phyloP scores from a whole-genome alignment of 1,140 invertebrate species.

The Brachionus sp. region DNA sequence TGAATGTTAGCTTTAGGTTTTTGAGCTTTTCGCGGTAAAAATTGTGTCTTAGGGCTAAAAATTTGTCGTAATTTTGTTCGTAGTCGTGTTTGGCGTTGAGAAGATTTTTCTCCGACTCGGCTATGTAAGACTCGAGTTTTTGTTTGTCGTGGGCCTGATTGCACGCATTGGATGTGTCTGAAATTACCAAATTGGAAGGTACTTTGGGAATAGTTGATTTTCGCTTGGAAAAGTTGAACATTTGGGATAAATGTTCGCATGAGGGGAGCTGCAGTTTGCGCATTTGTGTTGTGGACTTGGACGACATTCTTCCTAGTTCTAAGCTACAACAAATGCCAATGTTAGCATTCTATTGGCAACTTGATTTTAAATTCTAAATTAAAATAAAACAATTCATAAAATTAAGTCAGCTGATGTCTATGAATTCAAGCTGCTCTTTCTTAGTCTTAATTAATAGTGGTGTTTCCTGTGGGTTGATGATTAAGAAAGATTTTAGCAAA shows the following conservation, averaged over 20 bases:
- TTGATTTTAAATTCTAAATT: constrained; percentile 1
- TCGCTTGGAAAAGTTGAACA: neutral
- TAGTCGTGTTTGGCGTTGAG: constrained; percentile 19
- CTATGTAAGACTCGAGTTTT: neutral
- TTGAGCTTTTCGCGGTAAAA: constrained; percentile 14
- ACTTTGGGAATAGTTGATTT: constrained; percentile 38
- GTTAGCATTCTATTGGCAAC: neutral
- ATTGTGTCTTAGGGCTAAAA: neutral
- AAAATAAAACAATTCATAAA: neutral
- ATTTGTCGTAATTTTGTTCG: neutral
- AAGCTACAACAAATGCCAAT: neutral
- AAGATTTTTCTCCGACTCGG: neutral
- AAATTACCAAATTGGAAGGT: constrained; percentile 6
- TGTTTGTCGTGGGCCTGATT: neutral
- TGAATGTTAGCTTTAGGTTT: neutral
- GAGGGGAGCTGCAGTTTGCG: neutral
- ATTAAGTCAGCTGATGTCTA: neutral
- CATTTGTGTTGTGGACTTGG: neutral
- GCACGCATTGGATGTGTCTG: neutral
- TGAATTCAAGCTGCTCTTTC: neutral
- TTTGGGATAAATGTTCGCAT: neutral
- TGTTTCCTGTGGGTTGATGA: neutral
- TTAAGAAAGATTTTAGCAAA: neutral
- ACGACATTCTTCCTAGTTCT: neutral
- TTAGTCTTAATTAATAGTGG: neutral